Conservation (phyloP, 2,113 vertebrate genomes). For the Sebastes fasciatus region DNA sequence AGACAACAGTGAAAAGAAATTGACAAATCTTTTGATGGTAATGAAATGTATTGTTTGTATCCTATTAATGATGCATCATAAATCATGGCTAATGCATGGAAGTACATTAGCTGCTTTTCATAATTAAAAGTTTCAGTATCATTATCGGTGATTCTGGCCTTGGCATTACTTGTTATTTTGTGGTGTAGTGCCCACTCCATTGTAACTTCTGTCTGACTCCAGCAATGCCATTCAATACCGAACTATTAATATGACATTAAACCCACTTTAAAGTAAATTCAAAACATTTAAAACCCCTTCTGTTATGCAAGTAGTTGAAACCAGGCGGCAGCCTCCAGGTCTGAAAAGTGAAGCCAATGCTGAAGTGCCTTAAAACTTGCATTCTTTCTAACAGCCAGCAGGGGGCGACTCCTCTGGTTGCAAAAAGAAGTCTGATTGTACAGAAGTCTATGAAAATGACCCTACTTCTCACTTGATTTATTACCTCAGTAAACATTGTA, state of each 20-base stretch:
- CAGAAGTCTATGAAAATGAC: too few relatives aligned
- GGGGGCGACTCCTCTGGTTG: too few relatives aligned
- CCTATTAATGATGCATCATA: not conserved
- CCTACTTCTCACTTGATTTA: too few relatives aligned
- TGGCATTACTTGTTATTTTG: not conserved
- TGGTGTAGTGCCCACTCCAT: not conserved
- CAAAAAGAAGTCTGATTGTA: too few relatives aligned
- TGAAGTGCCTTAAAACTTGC: too few relatives aligned
- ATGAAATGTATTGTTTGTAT: not conserved
- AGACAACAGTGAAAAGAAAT: conserved; percentile 1
- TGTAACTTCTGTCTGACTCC: not conserved
- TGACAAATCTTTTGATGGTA: not conserved
- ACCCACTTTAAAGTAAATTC: too few relatives aligned
- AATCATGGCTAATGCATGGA: not conserved
- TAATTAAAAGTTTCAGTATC: not conserved
- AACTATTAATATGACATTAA: too few relatives aligned
- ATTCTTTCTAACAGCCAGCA: too few relatives aligned
- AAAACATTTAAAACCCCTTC: not conserved
- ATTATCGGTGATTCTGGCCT: not conserved
- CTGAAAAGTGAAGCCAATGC: too few relatives aligned
- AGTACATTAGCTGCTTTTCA: not conserved
- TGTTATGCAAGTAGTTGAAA: not conserved
- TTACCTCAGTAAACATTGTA: too few relatives aligned
- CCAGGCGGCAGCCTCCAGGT: too few relatives aligned
- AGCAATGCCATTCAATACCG: too few relatives aligned